Base-by-base conservation (phyloP, 2,888 invertebrate genomes). In the Hymenopus coronatus region DNA sequence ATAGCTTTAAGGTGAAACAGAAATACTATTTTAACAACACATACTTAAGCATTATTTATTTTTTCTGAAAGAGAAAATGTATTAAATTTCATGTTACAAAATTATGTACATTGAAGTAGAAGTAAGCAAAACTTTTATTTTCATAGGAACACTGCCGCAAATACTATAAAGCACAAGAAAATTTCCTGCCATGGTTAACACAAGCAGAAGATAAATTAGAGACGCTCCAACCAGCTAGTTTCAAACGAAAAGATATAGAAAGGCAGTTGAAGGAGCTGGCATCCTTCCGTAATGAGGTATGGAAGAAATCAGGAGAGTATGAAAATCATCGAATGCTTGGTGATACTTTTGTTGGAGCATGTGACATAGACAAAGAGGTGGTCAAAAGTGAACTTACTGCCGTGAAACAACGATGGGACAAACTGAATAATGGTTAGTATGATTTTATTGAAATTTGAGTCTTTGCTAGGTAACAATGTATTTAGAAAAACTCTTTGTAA, bases 251-350 rank as follows among this genome's bases (percentile, higher is more conserved):
- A 90, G 97, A 98, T 91, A 96, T 98, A 27, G 98, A 98, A 92
- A 97, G 97, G 91, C 98, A 98, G 92, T 94, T 99, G 7, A 96
- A 97, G 88, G 98, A 98, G 91, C 94, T 98, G 89, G 98, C 98
- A 92, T 95, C 95, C 87, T 97, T 99, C 94, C 96, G 98, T 91
- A 98, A 98, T 92, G 99, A 99, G 92, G 96, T 98, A 0, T 97
- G 98, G 96, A 98, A 98, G 93, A 97, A 97, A 92, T 97, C 98
- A 25, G 98, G 98, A 15, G 99, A 99, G 93, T 98, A 97, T 92
- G 99, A 99, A 92, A 97, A 97, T 93, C 97, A 97, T 91, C 96
- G 96, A 92, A 96, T 96, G 0, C 94, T 97, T 4, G 98, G 98
- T 0, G 98, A 98, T 92, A 96, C 97, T 0, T 97, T 99, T 94